A percentile compares a stretch with the other conserved stretches of the same genome.
Conservation (phyloP, 2,797 vertebrate genomes). For the Margarornis squamiger region DNA sequence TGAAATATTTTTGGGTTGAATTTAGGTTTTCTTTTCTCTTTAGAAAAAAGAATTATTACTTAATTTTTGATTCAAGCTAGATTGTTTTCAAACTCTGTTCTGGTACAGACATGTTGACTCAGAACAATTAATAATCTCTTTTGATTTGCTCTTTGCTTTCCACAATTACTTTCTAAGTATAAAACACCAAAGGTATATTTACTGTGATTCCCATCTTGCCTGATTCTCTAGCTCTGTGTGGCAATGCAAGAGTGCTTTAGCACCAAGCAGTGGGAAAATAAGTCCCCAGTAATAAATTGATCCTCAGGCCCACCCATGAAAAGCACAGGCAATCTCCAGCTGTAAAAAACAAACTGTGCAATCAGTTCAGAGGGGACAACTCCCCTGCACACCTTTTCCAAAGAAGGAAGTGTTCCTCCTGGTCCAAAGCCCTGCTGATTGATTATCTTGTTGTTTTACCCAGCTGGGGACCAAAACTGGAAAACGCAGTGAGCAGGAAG, state of each 20-base stretch:
- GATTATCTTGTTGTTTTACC: background rate
- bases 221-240: background rate
- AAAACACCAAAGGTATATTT: background rate
- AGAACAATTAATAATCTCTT: background rate
- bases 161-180: background rate
- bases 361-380: background rate
- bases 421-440: background rate
- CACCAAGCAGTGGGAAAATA: background rate
- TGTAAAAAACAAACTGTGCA: background rate
- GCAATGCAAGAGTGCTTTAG: background rate
- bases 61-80: background rate
- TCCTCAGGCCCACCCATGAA: background rate
- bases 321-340: background rate
- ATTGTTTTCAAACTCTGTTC: background rate
- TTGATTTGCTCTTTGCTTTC: background rate
- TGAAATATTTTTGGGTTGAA: background rate
- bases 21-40: background rate
- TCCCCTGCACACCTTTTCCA: background rate
- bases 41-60: background rate
- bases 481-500: background rate
- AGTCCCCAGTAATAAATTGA: fast-evolving
- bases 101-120: background rate
- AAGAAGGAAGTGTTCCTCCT: background rate
- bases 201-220: background rate
- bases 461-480: background rate